phyloP scores from a whole-genome alignment of 2,113 vertebrate genomes.

The Anseranas semipalmata region DNA sequence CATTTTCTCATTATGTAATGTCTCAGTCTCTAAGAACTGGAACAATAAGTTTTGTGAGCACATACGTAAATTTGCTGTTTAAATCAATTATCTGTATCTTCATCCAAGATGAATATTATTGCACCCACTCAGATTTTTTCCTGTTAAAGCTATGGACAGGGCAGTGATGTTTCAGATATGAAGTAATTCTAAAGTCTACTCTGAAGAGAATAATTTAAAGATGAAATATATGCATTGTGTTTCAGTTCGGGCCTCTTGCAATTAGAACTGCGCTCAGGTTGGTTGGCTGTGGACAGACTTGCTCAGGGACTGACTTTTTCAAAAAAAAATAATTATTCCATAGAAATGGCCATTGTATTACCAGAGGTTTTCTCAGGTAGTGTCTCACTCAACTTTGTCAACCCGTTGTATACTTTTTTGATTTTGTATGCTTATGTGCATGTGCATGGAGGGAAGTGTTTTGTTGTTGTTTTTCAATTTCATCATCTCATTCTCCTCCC shows the following conservation, averaged over 20 bases:
- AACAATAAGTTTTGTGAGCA: neutral
- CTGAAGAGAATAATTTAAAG: neutral
- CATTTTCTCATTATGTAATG: neutral
- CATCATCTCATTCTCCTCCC: neutral
- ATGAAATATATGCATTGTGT: neutral
- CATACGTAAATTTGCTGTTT: neutral
- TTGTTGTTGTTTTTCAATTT: neutral
- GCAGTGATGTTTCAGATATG: neutral
- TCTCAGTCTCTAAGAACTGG: neutral
- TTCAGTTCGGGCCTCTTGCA: neutral
- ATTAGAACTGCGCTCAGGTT: neutral
- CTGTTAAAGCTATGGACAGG: neutral
- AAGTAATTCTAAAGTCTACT: neutral
- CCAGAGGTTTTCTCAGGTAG: neutral
- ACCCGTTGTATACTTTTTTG: neutral
- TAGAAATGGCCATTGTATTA: neutral
- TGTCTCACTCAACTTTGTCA: neutral
- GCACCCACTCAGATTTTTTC: neutral
- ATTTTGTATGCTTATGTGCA: neutral
- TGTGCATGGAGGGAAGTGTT: neutral
- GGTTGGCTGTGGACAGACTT: neutral
- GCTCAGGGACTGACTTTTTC: neutral
- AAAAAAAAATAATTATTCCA: neutral
- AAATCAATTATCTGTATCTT: neutral
- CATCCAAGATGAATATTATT: fast-evolving